A percentile compares a stretch with the other conserved stretches of the same genome.
Conservation (phyloP, 2,113 vertebrate species). For the Axis porcinus region DNA sequence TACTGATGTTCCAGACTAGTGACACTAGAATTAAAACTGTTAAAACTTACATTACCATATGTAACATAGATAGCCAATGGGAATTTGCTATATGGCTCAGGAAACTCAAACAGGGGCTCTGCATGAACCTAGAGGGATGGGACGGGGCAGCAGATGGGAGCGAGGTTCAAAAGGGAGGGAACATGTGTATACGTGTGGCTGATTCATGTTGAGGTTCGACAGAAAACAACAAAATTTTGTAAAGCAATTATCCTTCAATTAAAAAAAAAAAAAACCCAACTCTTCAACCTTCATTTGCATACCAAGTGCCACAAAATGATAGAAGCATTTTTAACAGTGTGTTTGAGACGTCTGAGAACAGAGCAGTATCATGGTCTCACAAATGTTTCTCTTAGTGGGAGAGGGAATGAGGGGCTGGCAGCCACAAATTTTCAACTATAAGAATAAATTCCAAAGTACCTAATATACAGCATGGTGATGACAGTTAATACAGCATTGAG, state of each 20-base stretch:
- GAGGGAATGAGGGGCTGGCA: not conserved
- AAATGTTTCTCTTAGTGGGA: not conserved
- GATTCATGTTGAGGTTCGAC: not conserved
- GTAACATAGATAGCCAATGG: not conserved
- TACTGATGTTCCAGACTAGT: not conserved
- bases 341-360: not conserved
- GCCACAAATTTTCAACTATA: not conserved
- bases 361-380: fast-evolving
- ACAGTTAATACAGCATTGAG: not conserved
- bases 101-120: not conserved
- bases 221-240: not conserved
- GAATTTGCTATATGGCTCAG: not conserved
- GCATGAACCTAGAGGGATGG: not conserved
- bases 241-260: not conserved
- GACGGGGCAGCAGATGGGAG: not conserved
- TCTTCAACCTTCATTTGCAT: not conserved
- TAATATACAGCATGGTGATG: not conserved
- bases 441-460: not conserved
- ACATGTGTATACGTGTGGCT: not conserved
- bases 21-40: not conserved
- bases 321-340: not conserved
- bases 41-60: not conserved
- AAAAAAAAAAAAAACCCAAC: not conserved
- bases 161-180: not conserved
- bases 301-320: not conserved